phyloP scores from a whole-genome alignment of 2,113 vertebrate species.

The Ceratotherium simum region DNA sequence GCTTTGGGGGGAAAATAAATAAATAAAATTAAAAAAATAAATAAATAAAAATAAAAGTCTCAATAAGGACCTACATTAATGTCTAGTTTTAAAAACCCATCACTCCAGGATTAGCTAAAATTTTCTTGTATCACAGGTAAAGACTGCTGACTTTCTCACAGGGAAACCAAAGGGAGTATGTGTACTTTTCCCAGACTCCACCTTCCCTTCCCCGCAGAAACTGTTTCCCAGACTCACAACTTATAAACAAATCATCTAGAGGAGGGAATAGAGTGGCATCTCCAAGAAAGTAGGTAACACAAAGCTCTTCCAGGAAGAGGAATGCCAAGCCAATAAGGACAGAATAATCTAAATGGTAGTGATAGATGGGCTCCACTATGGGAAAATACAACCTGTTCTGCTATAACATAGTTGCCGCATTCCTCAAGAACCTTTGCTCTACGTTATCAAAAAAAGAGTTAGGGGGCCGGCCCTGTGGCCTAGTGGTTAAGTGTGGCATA shows the following conservation, averaged over 20 bases:
- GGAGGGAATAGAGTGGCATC: background rate
- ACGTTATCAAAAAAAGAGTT: background rate
- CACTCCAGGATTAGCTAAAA: background rate
- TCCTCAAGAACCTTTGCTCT: background rate
- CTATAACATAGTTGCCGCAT: background rate
- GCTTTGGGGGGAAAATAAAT: too few relatives aligned
- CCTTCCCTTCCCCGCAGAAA: background rate
- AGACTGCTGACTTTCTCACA: background rate
- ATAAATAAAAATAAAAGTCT: too few relatives aligned
- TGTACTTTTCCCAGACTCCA: background rate
- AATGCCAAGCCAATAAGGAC: background rate
- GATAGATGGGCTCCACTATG: background rate
- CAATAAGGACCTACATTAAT: background rate
- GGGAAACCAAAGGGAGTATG: background rate
- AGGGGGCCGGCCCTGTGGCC: background rate
- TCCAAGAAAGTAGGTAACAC: background rate
- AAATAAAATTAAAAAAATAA: too few relatives aligned
- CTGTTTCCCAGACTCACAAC: background rate
- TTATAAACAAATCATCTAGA: constrained; percentile 31
- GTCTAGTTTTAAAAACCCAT: constrained; percentile 21
- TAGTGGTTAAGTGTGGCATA: too few relatives aligned
- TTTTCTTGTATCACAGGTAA: background rate
- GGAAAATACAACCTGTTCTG: background rate
- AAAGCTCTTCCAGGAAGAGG: background rate
- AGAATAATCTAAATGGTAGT: background rate